phyloP scores from a whole-genome alignment of 2,797 vertebrate species.

The Lepus oiostolus region DNA sequence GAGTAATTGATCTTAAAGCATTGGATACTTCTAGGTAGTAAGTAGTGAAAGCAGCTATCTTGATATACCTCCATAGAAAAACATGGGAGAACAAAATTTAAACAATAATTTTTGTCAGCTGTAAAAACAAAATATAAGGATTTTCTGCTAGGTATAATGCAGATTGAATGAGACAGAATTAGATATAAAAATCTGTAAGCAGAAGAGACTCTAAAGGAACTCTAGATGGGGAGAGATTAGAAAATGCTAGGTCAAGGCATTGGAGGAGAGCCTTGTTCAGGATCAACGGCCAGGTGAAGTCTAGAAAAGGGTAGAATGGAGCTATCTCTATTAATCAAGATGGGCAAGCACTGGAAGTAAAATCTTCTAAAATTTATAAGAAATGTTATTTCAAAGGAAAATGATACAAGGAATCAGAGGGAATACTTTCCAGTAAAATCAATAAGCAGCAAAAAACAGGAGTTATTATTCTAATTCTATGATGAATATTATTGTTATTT shows the following conservation, averaged over 20 bases:
- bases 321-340: neutral
- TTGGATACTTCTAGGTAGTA: neutral
- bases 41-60: neutral
- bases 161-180: neutral
- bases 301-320: neutral
- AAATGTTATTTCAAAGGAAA: neutral
- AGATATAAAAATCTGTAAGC: neutral
- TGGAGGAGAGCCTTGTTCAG: neutral
- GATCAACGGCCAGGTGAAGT: neutral
- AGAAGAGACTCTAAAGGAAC: neutral
- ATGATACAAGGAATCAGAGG: neutral
- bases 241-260: neutral
- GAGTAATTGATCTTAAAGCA: neutral
- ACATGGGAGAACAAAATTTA: neutral
- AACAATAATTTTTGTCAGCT: constrained; percentile 12
- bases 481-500: too few relatives aligned
- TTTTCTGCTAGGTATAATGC: neutral
- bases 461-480: too few relatives aligned
- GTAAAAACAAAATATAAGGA: constrained; percentile 33
- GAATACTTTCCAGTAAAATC: neutral
- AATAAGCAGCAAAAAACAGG: neutral
- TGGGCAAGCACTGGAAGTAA: neutral
- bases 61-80: constrained; percentile 2
- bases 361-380: neutral
- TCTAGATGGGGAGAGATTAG: neutral